Conservation (phyloP, 2,113 vertebrate species). For the Elaphurus davidianus region DNA sequence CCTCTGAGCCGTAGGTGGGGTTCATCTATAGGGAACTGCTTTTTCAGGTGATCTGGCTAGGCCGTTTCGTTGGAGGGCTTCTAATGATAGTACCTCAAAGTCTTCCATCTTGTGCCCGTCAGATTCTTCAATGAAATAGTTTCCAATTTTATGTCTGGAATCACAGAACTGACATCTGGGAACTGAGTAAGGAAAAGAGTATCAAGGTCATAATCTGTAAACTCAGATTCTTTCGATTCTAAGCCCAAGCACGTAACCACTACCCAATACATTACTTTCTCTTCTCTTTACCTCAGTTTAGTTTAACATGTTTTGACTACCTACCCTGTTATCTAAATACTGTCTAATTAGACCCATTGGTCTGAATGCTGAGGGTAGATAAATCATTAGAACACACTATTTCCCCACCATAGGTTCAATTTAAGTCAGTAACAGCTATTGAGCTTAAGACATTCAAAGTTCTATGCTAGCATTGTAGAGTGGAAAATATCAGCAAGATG, state of each 20-base stretch:
- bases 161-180: not conserved
- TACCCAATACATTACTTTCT: not conserved
- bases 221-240: not conserved
- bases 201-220: not conserved
- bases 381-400: not conserved
- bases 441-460: slow-evolving; percentile 1
- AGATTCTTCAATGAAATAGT: not conserved
- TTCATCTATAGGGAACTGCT: not conserved
- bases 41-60: not conserved
- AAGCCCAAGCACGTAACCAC: not conserved
- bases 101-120: not conserved
- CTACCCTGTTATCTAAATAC: not conserved
- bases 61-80: not conserved
- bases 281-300: not conserved
- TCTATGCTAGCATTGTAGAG: not conserved
- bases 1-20: not conserved
- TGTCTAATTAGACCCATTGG: not conserved
- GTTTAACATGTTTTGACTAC: not conserved
- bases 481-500: not conserved
- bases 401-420: not conserved
- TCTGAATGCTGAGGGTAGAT: not conserved
- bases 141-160: not conserved
- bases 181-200: not conserved
- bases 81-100: not conserved
- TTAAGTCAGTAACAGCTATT: not conserved